phyloP scores from a whole-genome alignment of 1,140 invertebrate species.

The Helicorthomorpha holstii region DNA sequence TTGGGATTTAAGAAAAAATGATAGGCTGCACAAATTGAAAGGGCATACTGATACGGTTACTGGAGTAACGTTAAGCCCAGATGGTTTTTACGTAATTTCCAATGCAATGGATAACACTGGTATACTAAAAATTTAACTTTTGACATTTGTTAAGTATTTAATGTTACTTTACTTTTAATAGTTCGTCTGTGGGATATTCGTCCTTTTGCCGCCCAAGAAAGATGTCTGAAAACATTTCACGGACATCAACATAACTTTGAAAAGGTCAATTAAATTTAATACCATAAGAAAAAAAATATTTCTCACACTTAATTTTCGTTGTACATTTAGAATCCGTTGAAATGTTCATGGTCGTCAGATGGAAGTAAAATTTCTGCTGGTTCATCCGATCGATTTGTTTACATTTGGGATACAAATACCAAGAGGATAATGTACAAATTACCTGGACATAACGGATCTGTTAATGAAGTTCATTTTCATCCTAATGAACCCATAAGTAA shows the following conservation, averaged over 20 bases:
- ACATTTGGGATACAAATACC: slow-evolving; percentile 91
- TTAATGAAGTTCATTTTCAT: slow-evolving; percentile 95
- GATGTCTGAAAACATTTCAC: slow-evolving; percentile 80
- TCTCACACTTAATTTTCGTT: neutral
- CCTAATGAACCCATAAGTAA: slow-evolving; percentile 77
- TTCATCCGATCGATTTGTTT: slow-evolving; percentile 86
- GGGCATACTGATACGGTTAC: slow-evolving; percentile 91
- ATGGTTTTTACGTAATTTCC: slow-evolving; percentile 82
- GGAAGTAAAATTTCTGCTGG: slow-evolving; percentile 73
- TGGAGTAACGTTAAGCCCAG: slow-evolving; percentile 74
- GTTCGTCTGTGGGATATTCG: slow-evolving; percentile 50
- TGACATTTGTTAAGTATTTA: slow-evolving; percentile 1
- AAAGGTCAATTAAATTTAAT: slow-evolving; percentile 41
- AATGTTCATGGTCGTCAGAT: slow-evolving; percentile 74
- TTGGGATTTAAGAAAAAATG: slow-evolving; percentile 90
- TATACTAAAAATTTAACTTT: slow-evolving; percentile 16
- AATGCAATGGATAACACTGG: slow-evolving; percentile 93
- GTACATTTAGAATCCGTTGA: slow-evolving; percentile 48
- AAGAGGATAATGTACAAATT: slow-evolving; percentile 87
- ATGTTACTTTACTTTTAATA: neutral
- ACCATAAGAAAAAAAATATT: neutral
- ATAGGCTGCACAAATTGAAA: slow-evolving; percentile 63
- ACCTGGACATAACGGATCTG: slow-evolving; percentile 92
- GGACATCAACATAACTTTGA: slow-evolving; percentile 98
- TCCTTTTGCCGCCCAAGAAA: slow-evolving; percentile 59